These are phyloP conservation scores for Cariama cristata DNA, from an alignment of 2,113 vertebrate species.

Conservation along the genomic window DNA sequence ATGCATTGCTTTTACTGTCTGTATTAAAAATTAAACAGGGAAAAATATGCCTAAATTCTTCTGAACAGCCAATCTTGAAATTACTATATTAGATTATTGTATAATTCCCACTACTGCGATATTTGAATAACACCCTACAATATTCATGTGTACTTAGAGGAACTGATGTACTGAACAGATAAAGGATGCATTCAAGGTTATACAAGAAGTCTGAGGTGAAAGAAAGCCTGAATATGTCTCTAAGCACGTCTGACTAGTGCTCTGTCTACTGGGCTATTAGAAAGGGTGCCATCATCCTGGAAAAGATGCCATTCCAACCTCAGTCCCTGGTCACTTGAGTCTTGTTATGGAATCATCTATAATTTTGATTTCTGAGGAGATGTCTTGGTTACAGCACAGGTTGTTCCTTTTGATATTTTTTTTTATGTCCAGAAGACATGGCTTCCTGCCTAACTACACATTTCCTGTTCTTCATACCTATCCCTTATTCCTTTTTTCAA, in stretches of 20 bases:
- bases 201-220: conserved; percentile 9
- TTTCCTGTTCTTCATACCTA: neutral
- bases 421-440: neutral
- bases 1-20: conserved; percentile 37
- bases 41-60: conserved; percentile 51
- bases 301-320: neutral
- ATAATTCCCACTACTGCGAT: conserved; percentile 37
- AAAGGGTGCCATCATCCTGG: neutral
- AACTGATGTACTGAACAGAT: conserved; percentile 31
- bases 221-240: neutral
- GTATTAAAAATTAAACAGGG: conserved; percentile 53
- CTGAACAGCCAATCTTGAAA: conserved; percentile 48
- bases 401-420: neutral
- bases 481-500: neutral
- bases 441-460: neutral
- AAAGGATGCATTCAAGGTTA: conserved; percentile 53
- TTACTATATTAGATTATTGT: conserved; percentile 51
- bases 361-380: neutral
- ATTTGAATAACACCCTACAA: conserved; percentile 45
- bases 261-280: neutral
- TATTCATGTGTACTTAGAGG: conserved; percentile 50
- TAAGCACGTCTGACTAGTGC: neutral
- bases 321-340: neutral
- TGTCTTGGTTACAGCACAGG: neutral
- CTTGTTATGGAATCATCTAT: neutral